Percentiles rank a stretch among this genome's conserved stretches.
These are phyloP conservation scores for Sternarchorhynchus goeldii DNA, from an alignment of 2,797 vertebrate genomes.

Conservation along the genomic window DNA sequence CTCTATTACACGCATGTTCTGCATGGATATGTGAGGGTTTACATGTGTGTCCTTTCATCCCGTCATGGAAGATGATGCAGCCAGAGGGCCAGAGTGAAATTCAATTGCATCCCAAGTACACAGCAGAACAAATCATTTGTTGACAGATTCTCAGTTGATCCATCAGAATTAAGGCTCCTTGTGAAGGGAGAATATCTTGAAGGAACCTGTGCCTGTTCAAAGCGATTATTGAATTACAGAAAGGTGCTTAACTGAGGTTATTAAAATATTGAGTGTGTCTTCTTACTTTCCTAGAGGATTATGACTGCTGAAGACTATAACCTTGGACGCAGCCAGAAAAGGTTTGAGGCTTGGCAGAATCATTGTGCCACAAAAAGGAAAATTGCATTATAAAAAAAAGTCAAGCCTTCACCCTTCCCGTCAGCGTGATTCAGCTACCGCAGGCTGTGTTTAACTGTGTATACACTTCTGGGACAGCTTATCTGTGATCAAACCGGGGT, in stretches of 20 bases:
- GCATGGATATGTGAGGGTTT: neutral
- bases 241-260: no score
- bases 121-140: neutral
- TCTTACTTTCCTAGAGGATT: neutral
- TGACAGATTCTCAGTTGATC: no score
- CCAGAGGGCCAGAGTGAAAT: slow-evolving; percentile 6
- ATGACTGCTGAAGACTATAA: neutral
- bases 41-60: slow-evolving; percentile 5
- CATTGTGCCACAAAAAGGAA: neutral
- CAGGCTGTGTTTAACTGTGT: slow-evolving; percentile 33
- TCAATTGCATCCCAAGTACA: neutral
- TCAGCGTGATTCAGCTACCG: slow-evolving; percentile 21
- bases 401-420: neutral
- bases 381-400: neutral
- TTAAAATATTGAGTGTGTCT: no score
- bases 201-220: no score
- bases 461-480: slow-evolving; percentile 39
- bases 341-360: neutral
- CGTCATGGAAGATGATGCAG: neutral
- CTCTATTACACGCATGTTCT: neutral
- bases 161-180: no score
- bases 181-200: neutral
- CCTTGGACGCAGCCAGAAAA: neutral
- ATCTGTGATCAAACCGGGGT: slow-evolving; percentile 46
- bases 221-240: neutral